Evolutionary conservation across 2,888 invertebrate genomes (phyloP).

Genomic region (Buathra laborator): DNA sequence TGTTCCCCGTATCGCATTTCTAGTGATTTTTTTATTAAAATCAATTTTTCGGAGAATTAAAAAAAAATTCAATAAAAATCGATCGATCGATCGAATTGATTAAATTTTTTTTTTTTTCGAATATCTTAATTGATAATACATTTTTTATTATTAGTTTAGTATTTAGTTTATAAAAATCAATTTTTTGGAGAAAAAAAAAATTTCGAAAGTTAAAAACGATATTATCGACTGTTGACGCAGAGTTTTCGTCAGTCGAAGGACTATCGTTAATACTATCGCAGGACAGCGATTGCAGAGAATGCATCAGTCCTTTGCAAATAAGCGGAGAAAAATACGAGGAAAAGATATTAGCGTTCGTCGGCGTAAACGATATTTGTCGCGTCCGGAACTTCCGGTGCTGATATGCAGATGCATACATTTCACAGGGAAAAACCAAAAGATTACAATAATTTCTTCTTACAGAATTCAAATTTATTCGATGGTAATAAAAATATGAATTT

Average conservation of each 20-base stretch:
- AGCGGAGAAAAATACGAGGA: background rate
- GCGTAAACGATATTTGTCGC: background rate
- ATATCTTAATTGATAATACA: too few relatives aligned
- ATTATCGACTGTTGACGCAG: background rate
- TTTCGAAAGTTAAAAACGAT: background rate
- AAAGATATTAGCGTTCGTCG: background rate
- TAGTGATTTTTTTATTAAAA: too few relatives aligned
- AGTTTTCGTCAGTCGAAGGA: background rate
- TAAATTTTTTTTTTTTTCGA: too few relatives aligned
- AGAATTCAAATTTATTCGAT: too few relatives aligned
- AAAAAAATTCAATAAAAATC: too few relatives aligned
- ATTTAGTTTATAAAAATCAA: too few relatives aligned
- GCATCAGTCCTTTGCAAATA: slow-evolving; percentile 46
- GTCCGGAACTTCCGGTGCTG: background rate
- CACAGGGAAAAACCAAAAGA: slow-evolving; percentile 1
- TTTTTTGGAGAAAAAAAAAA: background rate
- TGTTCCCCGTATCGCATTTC: too few relatives aligned
- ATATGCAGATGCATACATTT: slow-evolving; percentile 39
- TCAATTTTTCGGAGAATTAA: too few relatives aligned
- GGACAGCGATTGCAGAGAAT: background rate
- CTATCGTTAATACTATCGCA: background rate
- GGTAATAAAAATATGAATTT: too few relatives aligned
- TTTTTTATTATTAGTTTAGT: too few relatives aligned
- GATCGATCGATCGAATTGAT: too few relatives aligned
- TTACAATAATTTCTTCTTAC: background rate